Evolutionary conservation across 1,140 invertebrate genomes (phyloP), one percentile per base, ranked within the genome.

Genomic region (Drosophila bipectinata): DNA sequence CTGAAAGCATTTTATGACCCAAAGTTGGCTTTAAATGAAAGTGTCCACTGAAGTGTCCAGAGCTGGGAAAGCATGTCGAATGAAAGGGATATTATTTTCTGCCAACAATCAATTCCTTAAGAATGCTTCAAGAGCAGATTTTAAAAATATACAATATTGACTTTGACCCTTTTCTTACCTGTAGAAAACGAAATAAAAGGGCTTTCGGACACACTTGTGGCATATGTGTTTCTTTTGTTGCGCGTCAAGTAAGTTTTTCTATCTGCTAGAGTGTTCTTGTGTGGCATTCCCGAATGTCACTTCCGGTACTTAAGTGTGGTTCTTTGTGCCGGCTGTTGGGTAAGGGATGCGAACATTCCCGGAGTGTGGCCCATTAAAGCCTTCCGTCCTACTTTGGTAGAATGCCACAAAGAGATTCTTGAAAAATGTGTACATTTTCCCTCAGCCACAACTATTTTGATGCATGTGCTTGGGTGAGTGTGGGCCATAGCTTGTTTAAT

Each of bases 11-110:
- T 82, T 83, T 82, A 83, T 83, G 79, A 52, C 39, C 63, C 75
- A 60, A 64, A 66, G 41, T 83, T 62, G 58, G 63, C 79, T 82
- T 79, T 53, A 79, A 82, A 79, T 71, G 75, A 79, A 78, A 74
- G 77, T 82, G 79, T 72, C 52, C 79, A 83, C 49, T 79, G 68
- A 74, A 83, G 79, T 77, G 55, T 51, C 47, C 53, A 52, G 28
- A 48, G 55, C 58, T 53, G 37, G 21, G 24, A 59, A 48, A 7
- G 14, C 54, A 55, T 47, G 32, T 10, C 51, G 63, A 68, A 67
- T 55, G 30, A 44, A 3, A 21, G 34, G 8, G 39, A 18, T 39
- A 14, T 63, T 44, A 49, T 30, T 26, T 28, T 37, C 0, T 44
- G 0, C 5, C 14, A 0, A 15, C 41, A 44, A 15, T 44, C 41